Evolutionary conservation across 2,888 invertebrate genomes (phyloP).

Genomic region (Gortyna flavago): DNA sequence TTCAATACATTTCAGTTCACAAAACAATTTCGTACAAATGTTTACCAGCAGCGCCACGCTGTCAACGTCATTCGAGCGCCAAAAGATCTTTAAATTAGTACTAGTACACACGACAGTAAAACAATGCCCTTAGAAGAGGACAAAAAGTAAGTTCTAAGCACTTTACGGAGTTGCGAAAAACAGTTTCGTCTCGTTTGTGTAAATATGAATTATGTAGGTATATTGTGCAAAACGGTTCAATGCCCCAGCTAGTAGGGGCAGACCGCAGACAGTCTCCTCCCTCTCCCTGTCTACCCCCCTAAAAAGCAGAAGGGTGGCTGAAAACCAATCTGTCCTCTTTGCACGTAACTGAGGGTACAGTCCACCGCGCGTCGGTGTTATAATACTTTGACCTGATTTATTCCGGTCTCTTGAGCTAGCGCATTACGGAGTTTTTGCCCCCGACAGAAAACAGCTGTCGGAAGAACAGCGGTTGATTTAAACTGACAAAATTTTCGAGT

Average conservation of each 20-base stretch:
- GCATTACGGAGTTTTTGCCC: background rate
- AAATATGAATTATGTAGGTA: background rate
- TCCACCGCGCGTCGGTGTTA: no score
- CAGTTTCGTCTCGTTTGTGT: background rate
- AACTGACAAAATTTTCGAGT: background rate
- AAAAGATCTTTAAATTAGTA: no score
- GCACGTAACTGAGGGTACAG: background rate
- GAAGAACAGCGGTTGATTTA: no score
- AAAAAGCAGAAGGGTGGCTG: conserved; percentile 8
- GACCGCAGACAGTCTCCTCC: conserved; percentile 21
- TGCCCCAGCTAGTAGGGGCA: conserved; percentile 14
- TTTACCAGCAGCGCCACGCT: background rate
- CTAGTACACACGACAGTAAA: background rate
- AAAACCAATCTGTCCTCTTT: conserved; percentile 16
- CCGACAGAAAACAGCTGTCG: no score
- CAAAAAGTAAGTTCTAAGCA: background rate
- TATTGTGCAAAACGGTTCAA: conserved; percentile 17
- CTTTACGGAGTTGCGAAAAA: background rate
- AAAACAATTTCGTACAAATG: background rate
- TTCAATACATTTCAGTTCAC: background rate
- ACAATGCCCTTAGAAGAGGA: background rate
- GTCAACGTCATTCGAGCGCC: no score
- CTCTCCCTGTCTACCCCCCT: conserved; percentile 37
- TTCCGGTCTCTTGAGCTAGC: background rate
- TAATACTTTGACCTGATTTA: background rate